Conservation (phyloP, 2,888 invertebrate species). For the Plebejus argus region DNA sequence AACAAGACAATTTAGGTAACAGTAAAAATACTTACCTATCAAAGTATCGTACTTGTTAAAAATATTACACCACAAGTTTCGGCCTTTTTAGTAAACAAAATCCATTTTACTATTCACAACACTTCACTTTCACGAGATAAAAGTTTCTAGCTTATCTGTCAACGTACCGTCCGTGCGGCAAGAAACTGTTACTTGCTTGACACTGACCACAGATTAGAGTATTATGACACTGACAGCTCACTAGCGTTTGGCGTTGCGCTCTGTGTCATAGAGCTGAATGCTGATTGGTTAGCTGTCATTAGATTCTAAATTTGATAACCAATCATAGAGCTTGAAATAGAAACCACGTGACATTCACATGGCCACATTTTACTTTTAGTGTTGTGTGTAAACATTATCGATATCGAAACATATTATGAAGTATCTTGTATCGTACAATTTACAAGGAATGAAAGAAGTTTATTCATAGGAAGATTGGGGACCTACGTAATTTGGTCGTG, state of each 20-base stretch:
- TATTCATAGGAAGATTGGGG: too few species aligned
- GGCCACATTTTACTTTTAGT: neutral
- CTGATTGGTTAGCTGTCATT: neutral
- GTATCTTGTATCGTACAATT: too few species aligned
- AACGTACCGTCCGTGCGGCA: conserved; percentile 54
- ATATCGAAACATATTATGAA: neutral
- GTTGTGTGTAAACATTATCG: neutral
- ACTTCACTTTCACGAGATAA: conserved; percentile 64
- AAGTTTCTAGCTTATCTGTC: conserved; percentile 41
- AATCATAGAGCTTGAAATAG: neutral
- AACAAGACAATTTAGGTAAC: neutral
- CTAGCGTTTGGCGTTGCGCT: neutral
- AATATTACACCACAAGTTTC: conserved; percentile 50
- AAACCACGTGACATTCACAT: conserved; percentile 1
- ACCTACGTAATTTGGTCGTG: too few species aligned
- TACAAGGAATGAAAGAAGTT: too few species aligned
- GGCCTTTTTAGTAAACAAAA: conserved; percentile 57
- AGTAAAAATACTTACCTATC: conserved; percentile 15
- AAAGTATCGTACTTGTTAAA: conserved; percentile 31
- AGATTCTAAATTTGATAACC: neutral
- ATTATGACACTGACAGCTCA: conserved; percentile 34
- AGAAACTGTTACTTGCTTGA: conserved; percentile 51
- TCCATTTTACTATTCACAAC: conserved; percentile 69
- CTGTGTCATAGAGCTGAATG: neutral
- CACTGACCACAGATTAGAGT: too few species aligned